These are phyloP conservation scores for Amiota minor DNA, from an alignment of 2,888 invertebrate genomes.

Conservation along the genomic window DNA sequence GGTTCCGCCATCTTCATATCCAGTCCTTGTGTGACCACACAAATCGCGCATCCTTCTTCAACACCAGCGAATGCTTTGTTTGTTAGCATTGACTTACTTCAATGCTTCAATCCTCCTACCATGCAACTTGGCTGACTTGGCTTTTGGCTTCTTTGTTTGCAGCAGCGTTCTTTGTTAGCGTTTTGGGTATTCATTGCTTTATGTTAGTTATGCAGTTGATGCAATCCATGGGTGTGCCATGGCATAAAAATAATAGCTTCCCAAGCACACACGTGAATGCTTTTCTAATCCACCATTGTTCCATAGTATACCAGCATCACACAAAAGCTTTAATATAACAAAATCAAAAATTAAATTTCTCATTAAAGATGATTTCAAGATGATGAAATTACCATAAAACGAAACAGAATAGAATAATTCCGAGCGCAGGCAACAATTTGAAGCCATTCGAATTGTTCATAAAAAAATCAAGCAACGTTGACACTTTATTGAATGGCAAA, in stretches of 20 bases:
- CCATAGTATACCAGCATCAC: not conserved
- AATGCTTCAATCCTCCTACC: conserved; percentile 4
- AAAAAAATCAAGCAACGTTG: conserved; percentile 26
- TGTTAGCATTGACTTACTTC: conserved; percentile 52
- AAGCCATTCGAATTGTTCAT: not conserved
- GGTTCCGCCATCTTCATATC: not conserved
- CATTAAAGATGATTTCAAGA: not conserved
- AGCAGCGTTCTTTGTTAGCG: not conserved
- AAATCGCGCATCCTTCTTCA: conserved; percentile 29
- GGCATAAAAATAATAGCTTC: not conserved
- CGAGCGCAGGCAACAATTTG: too few species aligned
- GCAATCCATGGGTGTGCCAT: not conserved
- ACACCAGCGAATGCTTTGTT: conserved; percentile 44
- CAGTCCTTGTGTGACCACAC: conserved; percentile 13
- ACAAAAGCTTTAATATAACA: too few species aligned
- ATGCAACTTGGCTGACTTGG: conserved; percentile 23
- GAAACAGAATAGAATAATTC: too few species aligned
- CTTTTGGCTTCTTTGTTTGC: not conserved
- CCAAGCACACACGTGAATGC: not conserved
- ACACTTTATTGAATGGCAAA: conserved; percentile 59
- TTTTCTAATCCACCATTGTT: not conserved
- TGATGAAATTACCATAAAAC: not conserved
- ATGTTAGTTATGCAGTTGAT: conserved; percentile 1
- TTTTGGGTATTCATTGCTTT: conserved; percentile 6
- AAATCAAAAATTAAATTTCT: not conserved